Percentiles rank a stretch among this genome's conserved stretches.
Conservation (phyloP, 1,140 invertebrate genomes). For the Tribolium castaneum region DNA sequence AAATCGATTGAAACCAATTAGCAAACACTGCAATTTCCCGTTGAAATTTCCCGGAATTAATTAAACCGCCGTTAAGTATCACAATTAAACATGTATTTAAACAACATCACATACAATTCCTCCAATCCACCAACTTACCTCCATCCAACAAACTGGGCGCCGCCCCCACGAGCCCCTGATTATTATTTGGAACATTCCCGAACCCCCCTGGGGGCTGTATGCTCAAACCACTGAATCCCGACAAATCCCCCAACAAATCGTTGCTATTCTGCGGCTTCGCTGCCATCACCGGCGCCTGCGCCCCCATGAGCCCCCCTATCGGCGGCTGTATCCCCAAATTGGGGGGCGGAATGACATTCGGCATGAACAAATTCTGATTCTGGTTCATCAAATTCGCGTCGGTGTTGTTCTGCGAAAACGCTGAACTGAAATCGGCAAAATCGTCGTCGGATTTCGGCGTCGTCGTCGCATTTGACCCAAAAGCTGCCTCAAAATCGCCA, state of each 20-base stretch:
- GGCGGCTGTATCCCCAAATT: background rate
- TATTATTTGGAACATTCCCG: conserved; percentile 46
- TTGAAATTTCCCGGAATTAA: background rate
- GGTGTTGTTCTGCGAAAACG: conserved; percentile 67
- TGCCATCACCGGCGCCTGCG: background rate
- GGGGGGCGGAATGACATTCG: conserved; percentile 3
- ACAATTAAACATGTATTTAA: background rate
- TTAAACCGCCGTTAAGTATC: no score
- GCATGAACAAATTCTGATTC: conserved; percentile 11
- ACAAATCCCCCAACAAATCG: conserved; percentile 71
- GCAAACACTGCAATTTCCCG: background rate
- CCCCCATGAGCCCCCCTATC: background rate
- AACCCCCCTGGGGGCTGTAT: conserved; percentile 49
- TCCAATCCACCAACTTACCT: conserved; percentile 48
- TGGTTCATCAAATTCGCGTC: background rate
- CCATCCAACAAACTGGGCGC: conserved; percentile 48
- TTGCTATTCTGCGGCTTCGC: conserved; percentile 52
- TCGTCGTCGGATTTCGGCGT: conserved; percentile 65
- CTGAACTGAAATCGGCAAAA: conserved; percentile 82
- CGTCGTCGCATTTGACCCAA: conserved; percentile 63
- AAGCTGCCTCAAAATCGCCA: conserved; percentile 84
- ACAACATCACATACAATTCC: background rate
- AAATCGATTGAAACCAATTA: background rate
- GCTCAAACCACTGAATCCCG: conserved; percentile 62
- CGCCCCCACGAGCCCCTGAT: conserved; percentile 46